Evolutionary conservation across 2,888 invertebrate species (phyloP).

Genomic region (Iselma pallidipennis): DNA sequence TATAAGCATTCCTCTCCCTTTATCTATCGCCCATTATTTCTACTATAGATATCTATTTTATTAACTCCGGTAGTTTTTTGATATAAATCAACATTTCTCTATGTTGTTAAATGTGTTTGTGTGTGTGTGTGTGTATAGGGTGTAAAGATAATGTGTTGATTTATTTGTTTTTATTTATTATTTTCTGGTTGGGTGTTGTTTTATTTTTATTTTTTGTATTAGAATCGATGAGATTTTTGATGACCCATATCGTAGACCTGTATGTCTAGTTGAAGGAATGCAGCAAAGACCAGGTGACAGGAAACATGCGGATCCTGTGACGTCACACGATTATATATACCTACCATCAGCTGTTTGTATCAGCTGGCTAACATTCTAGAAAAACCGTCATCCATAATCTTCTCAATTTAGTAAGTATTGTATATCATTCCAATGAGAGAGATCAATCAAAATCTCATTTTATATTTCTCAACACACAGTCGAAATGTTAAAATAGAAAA

Average conservation of each 20-base stretch:
- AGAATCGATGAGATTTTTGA: neutral
- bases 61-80: constrained; percentile 45
- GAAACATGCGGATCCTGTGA: constrained; percentile 49
- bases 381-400: neutral
- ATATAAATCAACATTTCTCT: constrained; percentile 51
- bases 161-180: constrained; percentile 42
- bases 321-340: constrained; percentile 40
- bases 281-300: constrained; percentile 47
- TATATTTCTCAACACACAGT: neutral
- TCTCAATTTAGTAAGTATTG: neutral
- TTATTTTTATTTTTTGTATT: neutral
- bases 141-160: constrained; percentile 49
- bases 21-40: neutral
- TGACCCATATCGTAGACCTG: constrained; percentile 24
- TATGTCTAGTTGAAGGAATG: constrained; percentile 12
- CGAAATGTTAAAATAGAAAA: neutral
- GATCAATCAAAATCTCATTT: neutral
- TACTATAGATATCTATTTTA: constrained; percentile 30
- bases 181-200: constrained; percentile 22
- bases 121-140: too few species aligned
- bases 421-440: neutral
- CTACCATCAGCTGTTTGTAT: constrained; percentile 37
- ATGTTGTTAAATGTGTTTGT: constrained; percentile 45
- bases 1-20: too few species aligned
- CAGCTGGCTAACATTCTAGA: constrained; percentile 38